These are phyloP conservation scores for Drosophila ironensis DNA, from an alignment of 1,140 invertebrate species.

Conservation along the genomic window DNA sequence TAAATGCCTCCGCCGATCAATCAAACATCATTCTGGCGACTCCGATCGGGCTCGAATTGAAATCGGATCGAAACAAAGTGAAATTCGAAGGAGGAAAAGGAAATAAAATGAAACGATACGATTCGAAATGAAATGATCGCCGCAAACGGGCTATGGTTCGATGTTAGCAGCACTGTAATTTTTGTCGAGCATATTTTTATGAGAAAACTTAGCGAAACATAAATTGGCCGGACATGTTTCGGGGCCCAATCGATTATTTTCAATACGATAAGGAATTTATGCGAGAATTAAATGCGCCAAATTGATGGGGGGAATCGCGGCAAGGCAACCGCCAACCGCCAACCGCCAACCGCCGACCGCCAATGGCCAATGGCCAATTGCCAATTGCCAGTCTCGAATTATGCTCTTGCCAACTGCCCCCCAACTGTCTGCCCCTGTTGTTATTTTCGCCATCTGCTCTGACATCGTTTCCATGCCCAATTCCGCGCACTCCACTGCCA, in stretches of 20 bases:
- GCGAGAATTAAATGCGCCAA: constrained; percentile 70
- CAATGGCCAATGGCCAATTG: constrained; percentile 8
- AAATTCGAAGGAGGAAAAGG: too few relatives aligned
- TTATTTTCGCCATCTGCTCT: constrained; percentile 16
- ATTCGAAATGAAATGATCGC: constrained; percentile 1
- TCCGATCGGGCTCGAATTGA: not conserved
- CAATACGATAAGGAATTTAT: constrained; percentile 74
- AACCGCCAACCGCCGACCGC: constrained; percentile 7
- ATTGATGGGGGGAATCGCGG: constrained; percentile 51
- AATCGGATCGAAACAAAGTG: not conserved
- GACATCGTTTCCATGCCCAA: constrained; percentile 62
- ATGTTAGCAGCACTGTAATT: constrained; percentile 66
- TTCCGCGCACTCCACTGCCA: constrained; percentile 20
- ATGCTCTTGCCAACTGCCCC: not conserved
- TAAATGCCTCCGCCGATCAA: constrained; percentile 72
- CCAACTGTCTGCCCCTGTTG: too few relatives aligned
- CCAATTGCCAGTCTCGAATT: constrained; percentile 13
- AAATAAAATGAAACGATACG: constrained; percentile 23
- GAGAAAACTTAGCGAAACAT: constrained; percentile 79
- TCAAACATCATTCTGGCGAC: constrained; percentile 60
- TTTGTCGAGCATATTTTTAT: constrained; percentile 74
- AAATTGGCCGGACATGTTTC: constrained; percentile 72
- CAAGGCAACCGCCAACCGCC: constrained; percentile 8
- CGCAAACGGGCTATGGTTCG: constrained; percentile 26
- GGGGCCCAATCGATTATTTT: constrained; percentile 42